These are phyloP conservation scores for Pemphigus obesinymphae DNA, from an alignment of 1,140 invertebrate species.

Conservation along the genomic window DNA sequence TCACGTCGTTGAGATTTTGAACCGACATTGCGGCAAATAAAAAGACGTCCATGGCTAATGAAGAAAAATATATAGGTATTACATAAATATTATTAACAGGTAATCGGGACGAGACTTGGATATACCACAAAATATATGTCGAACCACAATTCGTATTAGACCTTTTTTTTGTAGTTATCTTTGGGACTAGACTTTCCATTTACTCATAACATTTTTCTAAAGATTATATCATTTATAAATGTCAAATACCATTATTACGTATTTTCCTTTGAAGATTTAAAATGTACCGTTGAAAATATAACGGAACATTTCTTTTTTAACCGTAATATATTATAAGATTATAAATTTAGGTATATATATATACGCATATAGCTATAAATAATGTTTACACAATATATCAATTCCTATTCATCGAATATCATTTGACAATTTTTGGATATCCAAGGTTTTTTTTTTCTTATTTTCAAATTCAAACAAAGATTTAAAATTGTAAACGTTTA, in stretches of 20 bases:
- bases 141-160: no score
- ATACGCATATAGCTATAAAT: background rate
- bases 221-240: background rate
- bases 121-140: no score
- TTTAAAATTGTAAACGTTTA: background rate
- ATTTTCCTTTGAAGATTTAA: background rate
- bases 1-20: no score
- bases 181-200: no score
- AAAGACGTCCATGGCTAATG: no score
- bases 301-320: slow-evolving; percentile 14
- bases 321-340: background rate
- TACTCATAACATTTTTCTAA: background rate
- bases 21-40: no score
- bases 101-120: no score
- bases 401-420: background rate
- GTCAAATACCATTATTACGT: background rate
- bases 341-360: background rate
- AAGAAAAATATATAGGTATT: no score
- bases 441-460: background rate
- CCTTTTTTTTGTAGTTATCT: no score
- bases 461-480: background rate
- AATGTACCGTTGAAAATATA: slow-evolving; percentile 12
- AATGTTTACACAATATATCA: background rate
- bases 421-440: background rate
- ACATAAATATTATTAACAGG: no score